phyloP scores from a whole-genome alignment of 2,797 vertebrate genomes.

The Micrastur ruficollis region DNA sequence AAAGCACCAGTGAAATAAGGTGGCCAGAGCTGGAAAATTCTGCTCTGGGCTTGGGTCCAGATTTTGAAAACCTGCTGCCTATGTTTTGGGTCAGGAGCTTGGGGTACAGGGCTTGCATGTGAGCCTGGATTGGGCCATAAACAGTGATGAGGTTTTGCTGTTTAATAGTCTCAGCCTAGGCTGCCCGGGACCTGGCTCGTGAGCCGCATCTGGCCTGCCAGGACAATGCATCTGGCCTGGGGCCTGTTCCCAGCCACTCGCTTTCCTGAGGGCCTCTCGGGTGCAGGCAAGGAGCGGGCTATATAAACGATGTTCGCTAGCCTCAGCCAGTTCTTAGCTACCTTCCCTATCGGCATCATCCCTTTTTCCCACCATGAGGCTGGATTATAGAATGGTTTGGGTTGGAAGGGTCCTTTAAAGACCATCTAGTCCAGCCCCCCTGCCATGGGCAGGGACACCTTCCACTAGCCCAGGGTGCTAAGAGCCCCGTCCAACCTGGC shows the following conservation, averaged over 20 bases:
- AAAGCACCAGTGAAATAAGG: slow-evolving; percentile 14
- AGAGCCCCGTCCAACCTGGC: accelerated
- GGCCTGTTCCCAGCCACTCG: not conserved
- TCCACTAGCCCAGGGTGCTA: not conserved
- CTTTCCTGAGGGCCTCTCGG: not conserved
- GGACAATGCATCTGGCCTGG: not conserved
- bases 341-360: not conserved
- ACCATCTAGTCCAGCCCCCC: not conserved
- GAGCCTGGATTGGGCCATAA: not conserved
- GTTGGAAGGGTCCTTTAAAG: not conserved
- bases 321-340: not conserved
- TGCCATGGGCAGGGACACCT: not conserved
- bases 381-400: accelerated
- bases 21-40: not conserved
- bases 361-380: not conserved
- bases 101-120: not conserved
- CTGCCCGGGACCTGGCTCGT: not conserved
- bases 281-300: not conserved
- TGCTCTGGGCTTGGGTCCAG: not conserved
- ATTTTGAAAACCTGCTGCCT: not conserved
- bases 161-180: not conserved
- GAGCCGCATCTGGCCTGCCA: not conserved
- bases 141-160: not conserved
- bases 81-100: not conserved
- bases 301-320: accelerated